These are phyloP conservation scores for Molothrus ater DNA, from an alignment of 2,797 vertebrate genomes.

Conservation along the genomic window DNA sequence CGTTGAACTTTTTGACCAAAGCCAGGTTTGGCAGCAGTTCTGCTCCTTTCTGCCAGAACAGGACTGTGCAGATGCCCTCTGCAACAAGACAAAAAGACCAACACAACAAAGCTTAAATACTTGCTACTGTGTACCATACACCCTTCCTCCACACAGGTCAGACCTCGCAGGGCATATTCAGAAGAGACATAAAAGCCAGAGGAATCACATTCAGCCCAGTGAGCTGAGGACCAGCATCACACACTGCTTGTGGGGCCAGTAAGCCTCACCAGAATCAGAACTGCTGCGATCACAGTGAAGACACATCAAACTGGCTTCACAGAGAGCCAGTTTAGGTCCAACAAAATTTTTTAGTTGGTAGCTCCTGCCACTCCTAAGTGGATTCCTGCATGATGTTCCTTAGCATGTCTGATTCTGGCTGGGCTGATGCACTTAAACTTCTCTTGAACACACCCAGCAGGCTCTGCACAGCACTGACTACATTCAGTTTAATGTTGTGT, in stretches of 20 bases:
- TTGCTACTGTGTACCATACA: neutral
- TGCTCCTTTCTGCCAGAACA: slow-evolving; percentile 57
- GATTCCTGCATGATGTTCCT: neutral
- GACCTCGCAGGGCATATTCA: neutral
- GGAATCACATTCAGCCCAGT: neutral
- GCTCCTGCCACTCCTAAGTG: neutral
- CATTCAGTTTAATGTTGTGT: neutral
- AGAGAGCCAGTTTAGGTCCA: neutral
- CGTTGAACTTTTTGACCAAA: slow-evolving; percentile 5
- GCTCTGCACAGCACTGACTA: neutral
- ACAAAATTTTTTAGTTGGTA: neutral
- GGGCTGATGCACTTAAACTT: neutral
- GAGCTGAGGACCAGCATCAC: neutral
- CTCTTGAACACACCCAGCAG: neutral
- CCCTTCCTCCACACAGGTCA: neutral
- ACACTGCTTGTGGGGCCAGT: neutral
- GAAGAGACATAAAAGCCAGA: neutral
- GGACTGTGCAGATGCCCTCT: slow-evolving; percentile 41
- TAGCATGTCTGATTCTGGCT: neutral
- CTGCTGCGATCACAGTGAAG: neutral
- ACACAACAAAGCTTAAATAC: neutral
- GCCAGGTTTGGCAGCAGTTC: slow-evolving; percentile 35
- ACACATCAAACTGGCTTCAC: neutral
- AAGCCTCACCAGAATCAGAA: neutral
- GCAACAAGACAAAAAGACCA: neutral